phyloP scores from a whole-genome alignment of 1,140 invertebrate genomes.

The Luehdorfia chinensis region DNA sequence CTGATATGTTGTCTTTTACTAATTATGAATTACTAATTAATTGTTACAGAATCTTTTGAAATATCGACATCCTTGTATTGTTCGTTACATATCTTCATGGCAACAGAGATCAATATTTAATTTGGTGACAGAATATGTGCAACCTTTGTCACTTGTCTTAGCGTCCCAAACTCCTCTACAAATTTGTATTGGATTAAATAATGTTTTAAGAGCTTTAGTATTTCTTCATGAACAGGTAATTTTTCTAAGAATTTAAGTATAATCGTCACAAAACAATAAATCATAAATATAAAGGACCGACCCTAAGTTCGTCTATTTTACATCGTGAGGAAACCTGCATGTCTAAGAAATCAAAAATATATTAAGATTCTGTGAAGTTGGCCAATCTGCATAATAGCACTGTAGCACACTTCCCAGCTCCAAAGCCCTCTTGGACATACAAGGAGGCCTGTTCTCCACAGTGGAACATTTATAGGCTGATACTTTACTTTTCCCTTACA shows the following conservation, averaged over 20 bases:
- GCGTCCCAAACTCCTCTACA: conserved; percentile 82
- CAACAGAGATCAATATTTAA: conserved; percentile 84
- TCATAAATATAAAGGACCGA: no score
- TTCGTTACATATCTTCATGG: conserved; percentile 89
- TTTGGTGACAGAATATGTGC: conserved; percentile 87
- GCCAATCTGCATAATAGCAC: no score
- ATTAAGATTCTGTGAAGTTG: no score
- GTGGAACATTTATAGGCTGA: no score
- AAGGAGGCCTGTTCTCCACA: no score
- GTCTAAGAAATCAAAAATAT: no score
- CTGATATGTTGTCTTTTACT: conserved; percentile 33
- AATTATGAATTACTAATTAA: not conserved
- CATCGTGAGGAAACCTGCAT: no score
- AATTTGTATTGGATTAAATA: conserved; percentile 87
- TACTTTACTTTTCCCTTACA: no score
- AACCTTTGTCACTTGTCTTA: conserved; percentile 82
- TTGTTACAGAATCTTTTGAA: conserved; percentile 86
- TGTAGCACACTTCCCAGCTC: no score
- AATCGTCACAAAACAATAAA: no score
- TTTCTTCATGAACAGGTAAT: conserved; percentile 86
- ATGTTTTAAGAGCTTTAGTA: conserved; percentile 85
- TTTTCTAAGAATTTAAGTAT: conserved; percentile 2
- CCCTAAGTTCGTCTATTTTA: no score
- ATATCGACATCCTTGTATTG: conserved; percentile 88
- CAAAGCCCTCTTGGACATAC: no score